Percentiles rank a stretch among this genome's conserved stretches.
Evolutionary conservation across 2,888 invertebrate genomes (phyloP).

Genomic region (Platycheirus albimanus): DNA sequence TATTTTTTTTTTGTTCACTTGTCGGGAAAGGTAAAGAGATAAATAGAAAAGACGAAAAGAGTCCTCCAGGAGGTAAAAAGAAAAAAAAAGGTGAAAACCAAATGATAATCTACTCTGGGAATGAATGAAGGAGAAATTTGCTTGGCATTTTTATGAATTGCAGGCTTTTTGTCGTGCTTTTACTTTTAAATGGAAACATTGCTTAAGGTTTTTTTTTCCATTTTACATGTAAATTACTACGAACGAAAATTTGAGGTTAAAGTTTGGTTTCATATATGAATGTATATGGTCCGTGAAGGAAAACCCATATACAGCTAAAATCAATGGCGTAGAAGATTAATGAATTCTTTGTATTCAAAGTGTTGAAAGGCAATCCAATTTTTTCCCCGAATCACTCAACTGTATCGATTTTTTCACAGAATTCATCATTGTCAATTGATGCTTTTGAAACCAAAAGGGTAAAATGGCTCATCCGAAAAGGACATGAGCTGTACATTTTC

Average conservation of each 20-base stretch:
- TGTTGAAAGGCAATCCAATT: constrained; percentile 30
- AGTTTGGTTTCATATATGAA: not conserved
- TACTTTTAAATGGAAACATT: constrained; percentile 33
- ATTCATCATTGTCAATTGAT: constrained; percentile 59
- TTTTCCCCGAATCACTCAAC: constrained; percentile 22
- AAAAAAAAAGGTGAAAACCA: constrained; percentile 20
- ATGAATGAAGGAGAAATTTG: constrained; percentile 41
- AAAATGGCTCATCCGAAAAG: not conserved
- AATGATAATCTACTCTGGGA: constrained; percentile 61
- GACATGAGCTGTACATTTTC: constrained; percentile 8
- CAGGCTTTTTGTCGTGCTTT: constrained; percentile 15
- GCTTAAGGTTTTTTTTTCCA: constrained; percentile 3
- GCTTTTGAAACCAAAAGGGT: constrained; percentile 31
- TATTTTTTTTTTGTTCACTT: constrained; percentile 35
- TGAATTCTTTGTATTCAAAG: constrained; percentile 47
- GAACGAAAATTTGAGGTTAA: not conserved
- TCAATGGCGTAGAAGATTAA: constrained; percentile 60
- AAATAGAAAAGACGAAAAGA: constrained; percentile 7
- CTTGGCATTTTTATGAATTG: constrained; percentile 51
- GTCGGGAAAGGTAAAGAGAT: constrained; percentile 13
- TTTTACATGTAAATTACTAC: not conserved
- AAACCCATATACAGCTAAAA: constrained; percentile 7
- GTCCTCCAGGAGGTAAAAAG: constrained; percentile 11
- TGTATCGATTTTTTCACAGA: constrained; percentile 41
- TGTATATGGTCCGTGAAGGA: not conserved